Evolutionary conservation across 2,888 invertebrate species (phyloP).

Genomic region (Halictus quadricinctus): DNA sequence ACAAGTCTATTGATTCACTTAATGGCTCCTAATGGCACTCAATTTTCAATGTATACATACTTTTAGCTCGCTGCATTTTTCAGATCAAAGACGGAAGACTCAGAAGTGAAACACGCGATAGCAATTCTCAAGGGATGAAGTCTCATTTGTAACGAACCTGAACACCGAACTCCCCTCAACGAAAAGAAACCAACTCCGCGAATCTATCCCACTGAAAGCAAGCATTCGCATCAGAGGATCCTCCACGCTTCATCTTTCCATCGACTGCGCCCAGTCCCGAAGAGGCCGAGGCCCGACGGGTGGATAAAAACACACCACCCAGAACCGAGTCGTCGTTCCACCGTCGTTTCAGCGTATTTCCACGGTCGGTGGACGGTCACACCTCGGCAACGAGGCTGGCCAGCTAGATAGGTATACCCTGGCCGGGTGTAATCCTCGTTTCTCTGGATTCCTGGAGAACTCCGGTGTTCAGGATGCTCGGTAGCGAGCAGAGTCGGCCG

Average conservation of each 20-base stretch:
- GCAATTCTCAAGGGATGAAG: not conserved
- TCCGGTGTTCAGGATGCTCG: not conserved
- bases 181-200: not conserved
- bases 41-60: not conserved
- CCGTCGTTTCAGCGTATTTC: not conserved
- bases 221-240: not conserved
- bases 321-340: not conserved
- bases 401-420: not conserved
- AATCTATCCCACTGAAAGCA: not conserved
- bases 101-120: not conserved
- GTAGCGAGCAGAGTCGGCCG: conserved; percentile 5
- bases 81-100: not conserved
- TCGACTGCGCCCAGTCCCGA: not conserved
- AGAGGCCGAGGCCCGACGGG: not conserved
- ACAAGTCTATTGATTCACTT: not conserved
- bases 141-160: not conserved
- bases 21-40: not conserved
- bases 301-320: conserved; percentile 1
- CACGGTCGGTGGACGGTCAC: conserved; percentile 8
- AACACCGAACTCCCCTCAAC: no score
- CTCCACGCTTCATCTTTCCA: not conserved
- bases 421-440: not conserved
- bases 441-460: conserved; percentile 1
- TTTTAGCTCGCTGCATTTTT: not conserved
- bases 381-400: conserved; percentile 5